A percentile compares a stretch with the other conserved stretches of the same genome.
Evolutionary conservation across 2,797 vertebrate species (phyloP).

Genomic region (Ctenosaura bakeri): DNA sequence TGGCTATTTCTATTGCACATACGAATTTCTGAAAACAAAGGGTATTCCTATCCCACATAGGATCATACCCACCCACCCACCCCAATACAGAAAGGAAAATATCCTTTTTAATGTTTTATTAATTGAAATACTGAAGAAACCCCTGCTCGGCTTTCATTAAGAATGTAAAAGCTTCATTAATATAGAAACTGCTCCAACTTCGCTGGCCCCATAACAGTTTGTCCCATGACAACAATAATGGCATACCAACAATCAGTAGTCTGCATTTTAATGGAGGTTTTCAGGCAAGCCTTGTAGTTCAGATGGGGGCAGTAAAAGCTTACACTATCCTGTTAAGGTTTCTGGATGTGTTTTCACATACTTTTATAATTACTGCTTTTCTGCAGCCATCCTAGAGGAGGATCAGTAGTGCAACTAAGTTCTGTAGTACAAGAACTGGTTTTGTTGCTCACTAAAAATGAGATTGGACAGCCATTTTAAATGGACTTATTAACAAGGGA

Average conservation of each 20-base stretch:
- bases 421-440: slow-evolving; percentile 36
- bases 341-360: slow-evolving; percentile 74
- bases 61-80: background rate
- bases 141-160: slow-evolving; percentile 78
- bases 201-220: slow-evolving; percentile 62
- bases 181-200: slow-evolving; percentile 70
- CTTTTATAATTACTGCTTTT: slow-evolving; percentile 78
- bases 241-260: slow-evolving; percentile 77
- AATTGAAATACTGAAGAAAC: slow-evolving; percentile 74
- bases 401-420: slow-evolving; percentile 53
- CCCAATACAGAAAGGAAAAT: slow-evolving; percentile 42
- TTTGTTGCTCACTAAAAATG: slow-evolving; percentile 56
- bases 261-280: slow-evolving; percentile 80
- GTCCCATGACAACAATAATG: slow-evolving; percentile 77
- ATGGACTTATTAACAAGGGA: slow-evolving; percentile 65
- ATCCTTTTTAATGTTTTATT: slow-evolving; percentile 79
- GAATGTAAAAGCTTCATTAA: slow-evolving; percentile 75
- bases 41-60: slow-evolving; percentile 17
- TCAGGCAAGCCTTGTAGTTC: slow-evolving; percentile 78
- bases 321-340: slow-evolving; percentile 76
- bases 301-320: slow-evolving; percentile 80
- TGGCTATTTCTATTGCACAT: slow-evolving; percentile 65
- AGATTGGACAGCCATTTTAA: slow-evolving; percentile 69
- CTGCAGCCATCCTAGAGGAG: slow-evolving; percentile 70
- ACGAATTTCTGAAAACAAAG: slow-evolving; percentile 51